Conservation (phyloP, 2,888 invertebrate species). For the Microplitis deprimator region DNA sequence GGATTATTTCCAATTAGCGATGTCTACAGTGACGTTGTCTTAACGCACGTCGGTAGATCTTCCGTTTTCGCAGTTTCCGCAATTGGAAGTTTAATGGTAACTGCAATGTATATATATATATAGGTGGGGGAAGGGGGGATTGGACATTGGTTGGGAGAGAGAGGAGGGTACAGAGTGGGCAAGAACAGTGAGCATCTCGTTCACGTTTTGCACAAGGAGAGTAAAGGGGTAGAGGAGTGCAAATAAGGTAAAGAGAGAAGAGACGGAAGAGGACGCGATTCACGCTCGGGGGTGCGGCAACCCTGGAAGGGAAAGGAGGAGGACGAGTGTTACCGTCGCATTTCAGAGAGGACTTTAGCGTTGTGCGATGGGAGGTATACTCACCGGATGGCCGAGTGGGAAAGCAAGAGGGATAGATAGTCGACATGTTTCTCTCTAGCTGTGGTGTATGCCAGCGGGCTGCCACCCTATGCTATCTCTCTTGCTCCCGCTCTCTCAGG, state of each 20-base stretch:
- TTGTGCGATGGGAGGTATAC: constrained; percentile 48
- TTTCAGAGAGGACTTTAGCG: constrained; percentile 67
- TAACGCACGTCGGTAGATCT: constrained; percentile 21
- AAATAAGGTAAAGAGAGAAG: constrained; percentile 47
- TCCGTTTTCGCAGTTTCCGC: constrained; percentile 23
- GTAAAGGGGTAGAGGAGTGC: constrained; percentile 38
- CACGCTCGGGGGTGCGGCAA: constrained; percentile 43
- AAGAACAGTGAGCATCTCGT: constrained; percentile 28
- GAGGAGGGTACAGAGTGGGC: constrained; percentile 47
- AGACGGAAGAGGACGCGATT: constrained; percentile 36
- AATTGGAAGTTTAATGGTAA: constrained; percentile 25
- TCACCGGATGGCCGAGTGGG: constrained; percentile 39
- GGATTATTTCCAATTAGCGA: constrained; percentile 21
- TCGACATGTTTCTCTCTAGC: constrained; percentile 65
- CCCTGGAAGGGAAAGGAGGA: constrained; percentile 45
- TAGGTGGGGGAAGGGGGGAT: constrained; percentile 44
- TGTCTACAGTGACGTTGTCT: background rate
- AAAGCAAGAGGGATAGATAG: constrained; percentile 53
- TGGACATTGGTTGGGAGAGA: constrained; percentile 42
- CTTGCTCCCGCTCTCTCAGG: background rate
- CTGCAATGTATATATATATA: constrained; percentile 29
- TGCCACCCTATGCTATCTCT: constrained; percentile 50
- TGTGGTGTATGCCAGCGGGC: constrained; percentile 60
- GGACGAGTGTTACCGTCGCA: constrained; percentile 62
- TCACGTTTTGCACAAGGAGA: constrained; percentile 52